Conservation (phyloP, 2,888 invertebrate genomes). For the Zele albiditarsus region DNA sequence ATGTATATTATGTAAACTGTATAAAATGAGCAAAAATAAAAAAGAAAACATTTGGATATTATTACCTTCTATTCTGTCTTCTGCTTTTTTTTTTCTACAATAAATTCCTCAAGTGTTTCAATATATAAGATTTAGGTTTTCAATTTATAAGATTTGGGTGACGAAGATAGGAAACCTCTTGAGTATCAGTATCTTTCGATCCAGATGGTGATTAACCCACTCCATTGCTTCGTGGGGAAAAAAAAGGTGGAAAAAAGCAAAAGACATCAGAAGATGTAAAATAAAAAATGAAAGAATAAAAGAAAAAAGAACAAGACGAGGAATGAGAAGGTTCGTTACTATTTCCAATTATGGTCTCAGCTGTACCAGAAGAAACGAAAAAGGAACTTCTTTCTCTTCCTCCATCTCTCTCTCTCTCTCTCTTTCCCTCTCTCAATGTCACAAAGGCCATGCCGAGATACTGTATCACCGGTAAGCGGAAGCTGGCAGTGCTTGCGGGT, state of each 20-base stretch:
- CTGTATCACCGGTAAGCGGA: conserved; percentile 18
- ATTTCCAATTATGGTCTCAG: conserved; percentile 33
- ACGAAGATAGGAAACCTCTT: neutral
- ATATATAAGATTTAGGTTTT: neutral
- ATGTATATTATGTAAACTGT: neutral
- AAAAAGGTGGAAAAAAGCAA: neutral
- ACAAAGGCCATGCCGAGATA: conserved; percentile 32
- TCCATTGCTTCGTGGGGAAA: conserved; percentile 9
- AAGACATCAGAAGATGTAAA: neutral
- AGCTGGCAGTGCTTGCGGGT: conserved; percentile 25
- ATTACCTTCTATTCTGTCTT: neutral
- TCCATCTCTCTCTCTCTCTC: neutral
- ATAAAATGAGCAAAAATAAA: neutral
- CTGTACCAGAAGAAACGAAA: conserved; percentile 20
- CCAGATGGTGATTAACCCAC: conserved; percentile 21
- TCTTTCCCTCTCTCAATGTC: conserved; percentile 23
- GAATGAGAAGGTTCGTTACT: conserved; percentile 28
- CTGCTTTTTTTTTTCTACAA: neutral
- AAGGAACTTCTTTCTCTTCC: neutral
- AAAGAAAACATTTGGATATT: too few relatives aligned
- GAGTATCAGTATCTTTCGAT: conserved; percentile 13
- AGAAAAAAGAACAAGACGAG: neutral
- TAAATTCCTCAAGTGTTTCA: neutral
- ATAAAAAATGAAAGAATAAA: neutral
- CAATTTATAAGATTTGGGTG: neutral